Base-by-base conservation (phyloP, 2,888 invertebrate species). In the Papilio demoleus region DNA sequence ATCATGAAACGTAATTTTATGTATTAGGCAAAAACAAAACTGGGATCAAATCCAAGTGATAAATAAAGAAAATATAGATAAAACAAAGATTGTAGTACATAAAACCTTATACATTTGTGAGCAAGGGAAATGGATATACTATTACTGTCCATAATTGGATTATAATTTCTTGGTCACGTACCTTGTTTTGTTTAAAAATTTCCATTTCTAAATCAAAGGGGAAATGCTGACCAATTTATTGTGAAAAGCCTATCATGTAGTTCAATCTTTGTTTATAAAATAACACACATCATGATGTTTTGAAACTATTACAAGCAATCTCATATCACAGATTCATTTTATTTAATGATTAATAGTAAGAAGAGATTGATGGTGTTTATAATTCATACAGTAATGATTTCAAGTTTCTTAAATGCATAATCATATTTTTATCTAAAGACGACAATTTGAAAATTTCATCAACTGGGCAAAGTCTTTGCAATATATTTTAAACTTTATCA, bases 251-350 rank as follows among this genome's bases (percentile, higher is more conserved):
- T 12, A 50, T 27, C 27, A 53, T 27, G 50, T 50, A n/a, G 14
- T 50, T 12, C 8, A 50, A 50, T 24, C 27, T 53, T 47, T 59
- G 63, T 47, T 27, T 38, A 31, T 31, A 42, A 12, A 22, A 24
- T 42, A 58, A 61, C 22, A 50, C 56, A 34, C 22, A 56, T 40
- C 34, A 14, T 42, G 64, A 53, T 42, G 60, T 47, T 59, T 60
- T 17, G 60, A 65, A 47, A 59, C 58, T 58, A 47, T 58, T 53
- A 72, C 70, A 76, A 77, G 76, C 80, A 77, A 79, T 81, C 76
- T 78, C 76, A 80, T 86, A 86, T 86, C 86, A 86, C 86, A 86
- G 86, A 80, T 82, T 80, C 53, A 74, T 80, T 77, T 83, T 75
- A 76, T 74, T 73, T 75, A 75, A 72, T 64, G 67, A 67, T 68